Evolutionary conservation across 1,140 invertebrate genomes (phyloP), one percentile per base, ranked within the genome.

Genomic region (Panagrolaimus sp.): DNA sequence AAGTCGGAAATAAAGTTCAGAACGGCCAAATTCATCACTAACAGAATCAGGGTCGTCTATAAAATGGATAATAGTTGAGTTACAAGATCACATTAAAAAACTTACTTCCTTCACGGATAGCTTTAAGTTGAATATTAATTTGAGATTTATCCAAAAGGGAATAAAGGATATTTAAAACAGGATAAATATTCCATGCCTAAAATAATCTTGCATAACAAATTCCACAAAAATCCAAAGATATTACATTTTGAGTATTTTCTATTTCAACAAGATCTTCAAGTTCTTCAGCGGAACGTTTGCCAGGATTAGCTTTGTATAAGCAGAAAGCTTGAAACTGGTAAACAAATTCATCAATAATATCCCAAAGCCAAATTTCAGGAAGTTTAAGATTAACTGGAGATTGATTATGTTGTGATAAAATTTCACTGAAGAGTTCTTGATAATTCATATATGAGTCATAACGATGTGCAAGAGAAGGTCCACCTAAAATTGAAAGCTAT

Each of bases 321-420:
- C 91, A 90, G 85, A 96, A 98, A 0, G 90, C 90, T 85, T 95
- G 92, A 84, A 98, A 98, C 86, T 96, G 90, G 76, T 92, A 92
- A 9, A 91, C 89, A 85, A 92, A 92, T 38, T 99, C 96, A 87
- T 98, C 96, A 80, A 99, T 93, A 20, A 99, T 89, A 83, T 99
- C 96, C 96, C 96, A 99, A 5, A 99, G 85, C 96, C 96, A 99
- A 78, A 97, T 91, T 84, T 98, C 96, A 5, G 96, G 96, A 53
- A 99, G 84, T 83, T 96, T 93, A 16, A 98, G 84, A 44, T 89
- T 87, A 1, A 98, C 91, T 0, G 96, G 96, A 45, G 89, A 89
- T 64, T 91, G 89, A 0, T 92, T 89, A 82, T 84, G 86, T 86
- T 90, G 71, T 31, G 70, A 70, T 48, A 97, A 85, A 76, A 99